Conservation (phyloP, 1,140 invertebrate genomes). For the Coenobita brevimanus region DNA sequence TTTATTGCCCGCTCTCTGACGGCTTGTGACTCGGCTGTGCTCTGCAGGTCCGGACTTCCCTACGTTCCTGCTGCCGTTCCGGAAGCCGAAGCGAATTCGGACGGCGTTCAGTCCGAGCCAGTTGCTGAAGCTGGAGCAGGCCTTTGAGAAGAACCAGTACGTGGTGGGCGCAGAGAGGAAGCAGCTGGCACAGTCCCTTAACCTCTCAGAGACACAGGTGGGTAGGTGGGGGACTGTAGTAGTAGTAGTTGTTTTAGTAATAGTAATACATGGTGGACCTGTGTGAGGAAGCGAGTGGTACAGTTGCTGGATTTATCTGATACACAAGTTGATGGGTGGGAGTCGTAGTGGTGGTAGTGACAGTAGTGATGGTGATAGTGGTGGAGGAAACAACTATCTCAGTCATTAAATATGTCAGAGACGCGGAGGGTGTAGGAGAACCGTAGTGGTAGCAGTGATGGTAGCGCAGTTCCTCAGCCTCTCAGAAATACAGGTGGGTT, state of each 20-base stretch:
- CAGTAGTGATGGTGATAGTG: no score
- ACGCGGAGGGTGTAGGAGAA: background rate
- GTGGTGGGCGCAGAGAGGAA: slow-evolving; percentile 99
- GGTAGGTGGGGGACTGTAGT: slow-evolving; percentile 70
- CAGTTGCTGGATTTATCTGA: slow-evolving; percentile 94
- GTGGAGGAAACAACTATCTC: no score
- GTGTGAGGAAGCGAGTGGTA: slow-evolving; percentile 97
- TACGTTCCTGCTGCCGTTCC: slow-evolving; percentile 93
- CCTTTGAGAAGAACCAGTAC: slow-evolving; percentile 99
- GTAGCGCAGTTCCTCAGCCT: no score
- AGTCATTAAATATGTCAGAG: no score
- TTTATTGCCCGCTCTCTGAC: background rate
- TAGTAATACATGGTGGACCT: slow-evolving; percentile 96
- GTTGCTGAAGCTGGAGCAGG: slow-evolving; percentile 96
- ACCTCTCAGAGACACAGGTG: slow-evolving; percentile 97
- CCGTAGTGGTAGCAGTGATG: no score
- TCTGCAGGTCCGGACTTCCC: slow-evolving; percentile 87
- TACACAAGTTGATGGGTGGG: slow-evolving; percentile 87
- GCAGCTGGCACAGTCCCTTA: slow-evolving; percentile 93
- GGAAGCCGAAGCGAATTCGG: slow-evolving; percentile 97
- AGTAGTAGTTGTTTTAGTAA: no score
- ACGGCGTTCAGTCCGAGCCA: slow-evolving; percentile 98
- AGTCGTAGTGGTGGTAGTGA: no score
- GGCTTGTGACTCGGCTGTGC: slow-evolving; percentile 1
- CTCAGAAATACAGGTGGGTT: background rate